Percentiles rank a stretch among this genome's conserved stretches.
phyloP scores from a whole-genome alignment of 2,113 vertebrate genomes.

The Chionomys nivalis region DNA sequence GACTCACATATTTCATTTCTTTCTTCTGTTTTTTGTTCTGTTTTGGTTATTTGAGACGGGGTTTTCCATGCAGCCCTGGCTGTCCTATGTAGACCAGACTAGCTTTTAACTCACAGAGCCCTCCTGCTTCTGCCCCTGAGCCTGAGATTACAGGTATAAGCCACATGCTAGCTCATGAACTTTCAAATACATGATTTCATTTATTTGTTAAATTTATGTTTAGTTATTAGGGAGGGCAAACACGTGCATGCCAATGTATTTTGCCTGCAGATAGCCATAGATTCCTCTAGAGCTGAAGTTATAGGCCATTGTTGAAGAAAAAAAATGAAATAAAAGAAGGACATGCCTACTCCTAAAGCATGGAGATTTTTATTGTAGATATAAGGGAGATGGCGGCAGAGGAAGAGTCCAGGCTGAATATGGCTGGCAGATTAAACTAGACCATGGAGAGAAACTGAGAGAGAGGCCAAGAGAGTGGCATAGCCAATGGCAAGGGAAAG shows the following conservation, averaged over 20 bases:
- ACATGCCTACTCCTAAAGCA: background rate
- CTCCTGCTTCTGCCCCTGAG: background rate
- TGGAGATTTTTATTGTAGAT: background rate
- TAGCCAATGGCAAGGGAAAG: background rate
- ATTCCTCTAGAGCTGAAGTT: background rate
- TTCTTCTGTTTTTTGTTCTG: too few species aligned
- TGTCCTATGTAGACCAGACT: background rate
- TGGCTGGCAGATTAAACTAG: background rate
- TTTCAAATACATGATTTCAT: background rate
- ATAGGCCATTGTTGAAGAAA: background rate
- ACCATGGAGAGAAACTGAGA: background rate
- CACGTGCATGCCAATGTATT: background rate
- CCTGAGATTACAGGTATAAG: background rate
- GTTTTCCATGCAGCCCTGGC: too few species aligned
- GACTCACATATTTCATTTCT: too few species aligned
- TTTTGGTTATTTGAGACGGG: too few species aligned
- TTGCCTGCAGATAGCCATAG: background rate
- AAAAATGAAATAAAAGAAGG: background rate
- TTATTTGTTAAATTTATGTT: background rate
- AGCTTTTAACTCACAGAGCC: background rate
- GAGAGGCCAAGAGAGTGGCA: background rate
- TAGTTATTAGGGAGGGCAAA: background rate
- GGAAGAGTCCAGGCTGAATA: background rate
- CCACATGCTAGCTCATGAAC: background rate
- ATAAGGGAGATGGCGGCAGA: background rate